These are phyloP conservation scores for Alauda arvensis DNA, from an alignment of 2,797 vertebrate genomes.

Conservation along the genomic window DNA sequence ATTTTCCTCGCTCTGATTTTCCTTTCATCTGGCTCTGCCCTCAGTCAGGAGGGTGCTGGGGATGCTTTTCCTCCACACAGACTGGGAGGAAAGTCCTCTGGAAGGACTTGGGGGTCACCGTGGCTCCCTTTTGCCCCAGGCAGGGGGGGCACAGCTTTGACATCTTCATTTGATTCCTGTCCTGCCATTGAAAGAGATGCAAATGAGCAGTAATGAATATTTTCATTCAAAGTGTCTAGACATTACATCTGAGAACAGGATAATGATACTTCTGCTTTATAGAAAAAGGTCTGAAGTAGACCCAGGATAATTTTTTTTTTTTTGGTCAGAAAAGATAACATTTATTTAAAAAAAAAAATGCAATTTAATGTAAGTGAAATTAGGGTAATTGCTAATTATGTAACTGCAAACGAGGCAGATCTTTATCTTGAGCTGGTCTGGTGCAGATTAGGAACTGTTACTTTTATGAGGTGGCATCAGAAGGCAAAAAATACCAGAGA, in stretches of 20 bases:
- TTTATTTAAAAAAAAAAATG: not conserved
- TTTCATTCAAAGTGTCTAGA: constrained; percentile 40
- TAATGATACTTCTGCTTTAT: constrained; percentile 6
- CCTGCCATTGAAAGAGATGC: constrained; percentile 18
- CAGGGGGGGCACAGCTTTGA: constrained; percentile 14
- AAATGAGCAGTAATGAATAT: constrained; percentile 47
- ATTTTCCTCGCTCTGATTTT: not conserved
- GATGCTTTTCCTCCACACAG: not conserved
- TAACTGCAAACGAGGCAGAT: constrained; percentile 11
- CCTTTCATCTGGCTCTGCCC: not conserved
- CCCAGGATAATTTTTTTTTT: not conserved
- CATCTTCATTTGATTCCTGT: constrained; percentile 19
- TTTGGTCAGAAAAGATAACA: not conserved
- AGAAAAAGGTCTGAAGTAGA: not conserved
- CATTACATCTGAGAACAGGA: not conserved
- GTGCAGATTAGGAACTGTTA: not conserved
- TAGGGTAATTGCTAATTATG: constrained; percentile 36
- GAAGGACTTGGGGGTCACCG: not conserved
- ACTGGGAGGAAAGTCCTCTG: not conserved
- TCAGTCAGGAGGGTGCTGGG: not conserved
- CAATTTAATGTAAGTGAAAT: constrained; percentile 10
- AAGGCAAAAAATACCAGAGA: not conserved
- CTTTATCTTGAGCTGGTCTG: not conserved
- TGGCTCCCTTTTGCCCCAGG: not conserved
- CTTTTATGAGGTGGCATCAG: not conserved